A percentile compares a stretch with the other conserved stretches of the same genome.
Conservation (phyloP, 2,888 invertebrate species). For the Diadegma fenestrale region DNA sequence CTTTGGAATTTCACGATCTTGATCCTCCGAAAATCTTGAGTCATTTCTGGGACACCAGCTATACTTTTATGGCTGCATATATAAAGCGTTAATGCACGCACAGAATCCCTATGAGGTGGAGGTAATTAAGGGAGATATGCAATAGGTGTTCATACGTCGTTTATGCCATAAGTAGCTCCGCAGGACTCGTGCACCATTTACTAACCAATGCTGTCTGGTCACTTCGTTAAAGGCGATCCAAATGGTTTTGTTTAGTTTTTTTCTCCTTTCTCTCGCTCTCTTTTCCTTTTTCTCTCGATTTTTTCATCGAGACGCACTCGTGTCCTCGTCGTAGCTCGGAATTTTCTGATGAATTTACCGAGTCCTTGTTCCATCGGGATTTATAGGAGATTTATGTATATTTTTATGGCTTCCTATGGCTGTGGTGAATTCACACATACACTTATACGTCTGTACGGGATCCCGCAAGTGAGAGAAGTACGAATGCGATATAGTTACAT, state of each 20-base stretch:
- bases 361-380: conserved; percentile 34
- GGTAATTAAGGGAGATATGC: conserved; percentile 64
- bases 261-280: not conserved
- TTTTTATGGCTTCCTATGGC: conserved; percentile 1
- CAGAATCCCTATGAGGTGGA: conserved; percentile 37
- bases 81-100: conserved; percentile 33
- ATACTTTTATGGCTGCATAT: not conserved
- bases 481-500: conserved; percentile 26
- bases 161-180: conserved; percentile 6
- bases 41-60: not conserved
- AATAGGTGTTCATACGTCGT: conserved; percentile 21
- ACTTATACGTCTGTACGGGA: not conserved
- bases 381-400: conserved; percentile 33
- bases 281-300: not conserved
- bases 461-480: conserved; percentile 13
- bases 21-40: not conserved
- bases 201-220: conserved; percentile 26
- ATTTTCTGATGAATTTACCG: conserved; percentile 60
- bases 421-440: not conserved
- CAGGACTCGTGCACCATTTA: conserved; percentile 36
- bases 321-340: conserved; percentile 31
- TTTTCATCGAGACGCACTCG: conserved; percentile 16
- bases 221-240: conserved; percentile 44
- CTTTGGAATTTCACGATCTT: not conserved
- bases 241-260: conserved; percentile 16